Percentiles rank a stretch among this genome's conserved stretches.
phyloP scores from a whole-genome alignment of 2,113 vertebrate species.

The Perca fluviatilis region DNA sequence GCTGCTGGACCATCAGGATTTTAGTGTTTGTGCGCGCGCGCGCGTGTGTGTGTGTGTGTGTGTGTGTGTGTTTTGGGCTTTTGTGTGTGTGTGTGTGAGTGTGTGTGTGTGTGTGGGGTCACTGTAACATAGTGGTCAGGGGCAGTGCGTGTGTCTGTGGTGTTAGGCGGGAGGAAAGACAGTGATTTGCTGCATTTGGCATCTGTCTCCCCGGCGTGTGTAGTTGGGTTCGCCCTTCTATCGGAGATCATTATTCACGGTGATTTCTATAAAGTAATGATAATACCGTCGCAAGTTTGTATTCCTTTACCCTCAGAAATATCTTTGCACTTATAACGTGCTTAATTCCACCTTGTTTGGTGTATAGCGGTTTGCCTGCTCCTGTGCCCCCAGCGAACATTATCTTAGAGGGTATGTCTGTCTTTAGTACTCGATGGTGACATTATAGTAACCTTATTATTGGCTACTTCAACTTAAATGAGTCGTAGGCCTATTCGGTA shows the following conservation, averaged over 20 bases:
- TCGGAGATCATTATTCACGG: not conserved
- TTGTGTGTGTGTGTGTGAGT: not conserved
- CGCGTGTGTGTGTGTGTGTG: not conserved
- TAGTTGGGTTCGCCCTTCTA: constrained; percentile 3
- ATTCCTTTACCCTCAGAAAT: not conserved
- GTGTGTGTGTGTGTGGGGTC: not conserved
- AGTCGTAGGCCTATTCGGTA: not conserved
- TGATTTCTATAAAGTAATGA: not conserved
- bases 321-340: not conserved
- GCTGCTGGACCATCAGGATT: constrained; percentile 59
- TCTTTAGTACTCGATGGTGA: not conserved
- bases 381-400: not conserved
- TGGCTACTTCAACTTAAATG: not conserved
- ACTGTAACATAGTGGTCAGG: constrained; percentile 32
- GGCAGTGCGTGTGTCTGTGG: constrained; percentile 12
- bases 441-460: constrained; percentile 16
- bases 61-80: not conserved
- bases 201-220: constrained; percentile 6
- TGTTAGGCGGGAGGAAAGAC: constrained; percentile 55
- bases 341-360: not conserved
- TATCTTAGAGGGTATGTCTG: not conserved
- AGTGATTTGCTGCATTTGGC: constrained; percentile 67
- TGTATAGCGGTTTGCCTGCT: not conserved
- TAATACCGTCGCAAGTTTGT: too few relatives aligned
- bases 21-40: not conserved